A percentile compares a stretch with the other conserved stretches of the same genome.
Evolutionary conservation across 2,797 vertebrate species (phyloP).

Genomic region (Tiaroga cobitis): DNA sequence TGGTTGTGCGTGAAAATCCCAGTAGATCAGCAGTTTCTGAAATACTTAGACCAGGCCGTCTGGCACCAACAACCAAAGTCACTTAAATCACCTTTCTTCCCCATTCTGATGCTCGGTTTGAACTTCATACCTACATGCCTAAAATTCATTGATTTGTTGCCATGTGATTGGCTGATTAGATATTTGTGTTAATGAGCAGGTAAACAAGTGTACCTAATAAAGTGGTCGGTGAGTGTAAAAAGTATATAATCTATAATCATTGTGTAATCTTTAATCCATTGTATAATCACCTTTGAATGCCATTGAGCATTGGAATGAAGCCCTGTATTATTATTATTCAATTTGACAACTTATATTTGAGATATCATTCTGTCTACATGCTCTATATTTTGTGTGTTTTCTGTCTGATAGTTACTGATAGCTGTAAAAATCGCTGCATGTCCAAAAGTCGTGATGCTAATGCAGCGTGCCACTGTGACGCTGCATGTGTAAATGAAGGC

Average conservation of each 20-base stretch:
- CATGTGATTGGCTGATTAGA: not conserved
- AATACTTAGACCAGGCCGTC: not conserved
- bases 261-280: not conserved
- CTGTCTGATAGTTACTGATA: slow-evolving; percentile 23
- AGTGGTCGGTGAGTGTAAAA: not conserved
- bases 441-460: slow-evolving; percentile 62
- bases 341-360: not conserved
- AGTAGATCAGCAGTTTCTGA: not conserved
- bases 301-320: not conserved
- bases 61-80: not conserved
- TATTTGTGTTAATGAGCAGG: not conserved
- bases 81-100: too few species aligned
- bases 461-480: slow-evolving; percentile 78
- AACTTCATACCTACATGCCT: not conserved
- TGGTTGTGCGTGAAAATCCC: not conserved
- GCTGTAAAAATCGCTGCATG: slow-evolving; percentile 60
- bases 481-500: slow-evolving; percentile 75
- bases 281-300: not conserved
- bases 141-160: not conserved
- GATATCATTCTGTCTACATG: not conserved
- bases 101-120: not conserved
- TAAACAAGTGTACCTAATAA: not conserved
- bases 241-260: not conserved
- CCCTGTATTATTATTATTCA: not conserved
- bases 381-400: slow-evolving; percentile 8